phyloP scores from a whole-genome alignment of 2,113 vertebrate species.

The Jaculus jaculus region DNA sequence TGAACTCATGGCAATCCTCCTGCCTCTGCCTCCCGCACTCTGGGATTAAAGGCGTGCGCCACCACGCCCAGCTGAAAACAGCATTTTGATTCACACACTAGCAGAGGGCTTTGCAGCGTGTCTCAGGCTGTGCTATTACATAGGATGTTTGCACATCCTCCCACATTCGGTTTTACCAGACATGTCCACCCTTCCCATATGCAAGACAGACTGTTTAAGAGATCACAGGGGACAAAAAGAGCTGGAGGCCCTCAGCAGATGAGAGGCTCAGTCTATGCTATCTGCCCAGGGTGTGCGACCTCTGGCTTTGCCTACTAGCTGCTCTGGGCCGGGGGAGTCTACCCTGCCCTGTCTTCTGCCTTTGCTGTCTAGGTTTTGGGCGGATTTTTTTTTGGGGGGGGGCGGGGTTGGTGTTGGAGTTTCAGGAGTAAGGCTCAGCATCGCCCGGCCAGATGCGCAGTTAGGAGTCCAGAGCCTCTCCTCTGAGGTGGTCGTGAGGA shows the following conservation, averaged over 20 bases:
- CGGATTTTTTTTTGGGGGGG: background rate
- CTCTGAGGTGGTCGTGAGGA: background rate
- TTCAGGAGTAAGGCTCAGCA: background rate
- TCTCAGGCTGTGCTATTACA: no score
- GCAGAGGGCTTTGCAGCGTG: background rate
- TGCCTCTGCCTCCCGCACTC: no score
- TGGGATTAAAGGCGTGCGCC: no score
- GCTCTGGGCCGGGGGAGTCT: no score
- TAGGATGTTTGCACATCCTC: background rate
- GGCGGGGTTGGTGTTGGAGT: no score
- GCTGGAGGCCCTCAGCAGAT: background rate
- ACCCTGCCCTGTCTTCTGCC: background rate
- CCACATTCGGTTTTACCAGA: background rate
- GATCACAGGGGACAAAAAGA: background rate
- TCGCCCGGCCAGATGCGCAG: accelerated
- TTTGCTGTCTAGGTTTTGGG: background rate
- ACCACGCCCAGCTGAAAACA: no score
- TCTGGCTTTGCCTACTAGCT: background rate
- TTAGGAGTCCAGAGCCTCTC: background rate
- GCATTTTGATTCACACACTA: slow-evolving; percentile 3
- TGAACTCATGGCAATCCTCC: no score
- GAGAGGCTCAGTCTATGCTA: background rate
- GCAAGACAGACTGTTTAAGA: background rate
- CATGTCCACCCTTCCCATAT: background rate
- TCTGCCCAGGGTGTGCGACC: accelerated